Evolutionary conservation across 2,797 vertebrate species (phyloP).

Genomic region (Gila robusta): DNA sequence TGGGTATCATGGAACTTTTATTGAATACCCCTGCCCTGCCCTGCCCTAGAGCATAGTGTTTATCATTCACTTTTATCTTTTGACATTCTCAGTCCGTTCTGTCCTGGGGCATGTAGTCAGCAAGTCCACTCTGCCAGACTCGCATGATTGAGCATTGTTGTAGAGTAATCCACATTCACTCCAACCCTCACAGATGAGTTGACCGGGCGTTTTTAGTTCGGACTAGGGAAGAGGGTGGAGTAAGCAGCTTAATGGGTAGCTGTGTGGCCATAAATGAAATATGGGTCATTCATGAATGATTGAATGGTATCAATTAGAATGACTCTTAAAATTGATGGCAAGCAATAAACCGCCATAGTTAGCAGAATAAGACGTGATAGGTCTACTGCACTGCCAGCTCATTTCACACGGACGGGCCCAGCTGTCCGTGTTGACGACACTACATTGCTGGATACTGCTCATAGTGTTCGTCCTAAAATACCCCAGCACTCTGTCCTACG

Average conservation of each 20-base stretch:
- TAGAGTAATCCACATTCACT: conserved; percentile 59
- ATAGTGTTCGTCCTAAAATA: conserved; percentile 75
- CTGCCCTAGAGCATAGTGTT: background rate
- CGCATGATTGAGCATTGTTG: conserved; percentile 67
- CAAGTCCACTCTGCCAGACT: conserved; percentile 39
- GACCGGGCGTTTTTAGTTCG: conserved; percentile 2
- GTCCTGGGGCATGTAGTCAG: conserved; percentile 42
- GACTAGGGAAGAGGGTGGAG: conserved; percentile 15
- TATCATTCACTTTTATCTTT: conserved; percentile 17
- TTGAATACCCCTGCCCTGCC: background rate
- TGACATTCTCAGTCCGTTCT: conserved; percentile 12
- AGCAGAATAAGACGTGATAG: background rate
- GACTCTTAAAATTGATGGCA: background rate
- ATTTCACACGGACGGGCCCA: conserved; percentile 48
- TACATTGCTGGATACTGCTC: conserved; percentile 60
- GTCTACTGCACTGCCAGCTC: conserved; percentile 14
- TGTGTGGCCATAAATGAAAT: conserved; percentile 29
- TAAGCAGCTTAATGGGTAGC: conserved; percentile 46
- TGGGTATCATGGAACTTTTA: background rate
- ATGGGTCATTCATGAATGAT: conserved; percentile 18
- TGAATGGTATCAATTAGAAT: background rate
- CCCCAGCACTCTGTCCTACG: conserved; percentile 67
- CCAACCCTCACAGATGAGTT: background rate
- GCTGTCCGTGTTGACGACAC: conserved; percentile 61
- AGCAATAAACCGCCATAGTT: conserved; percentile 5